These are phyloP conservation scores for Thymelicus lineola DNA, from an alignment of 2,888 invertebrate species.

Conservation along the genomic window DNA sequence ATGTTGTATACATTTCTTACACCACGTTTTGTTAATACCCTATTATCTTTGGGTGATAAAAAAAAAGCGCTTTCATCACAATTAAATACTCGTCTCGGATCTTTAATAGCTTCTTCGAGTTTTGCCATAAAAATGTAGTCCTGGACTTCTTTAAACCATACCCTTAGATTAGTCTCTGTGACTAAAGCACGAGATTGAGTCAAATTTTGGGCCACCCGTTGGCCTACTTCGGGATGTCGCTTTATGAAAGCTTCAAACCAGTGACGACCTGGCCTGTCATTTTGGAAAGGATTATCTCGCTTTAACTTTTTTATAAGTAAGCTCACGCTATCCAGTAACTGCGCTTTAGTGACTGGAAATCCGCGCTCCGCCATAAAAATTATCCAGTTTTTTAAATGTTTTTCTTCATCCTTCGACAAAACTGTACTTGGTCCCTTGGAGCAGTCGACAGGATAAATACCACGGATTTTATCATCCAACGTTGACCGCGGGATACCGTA, in stretches of 20 bases:
- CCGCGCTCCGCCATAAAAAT: no score
- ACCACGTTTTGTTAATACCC: constrained; percentile 34
- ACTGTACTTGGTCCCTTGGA: no score
- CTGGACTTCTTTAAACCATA: constrained; percentile 24
- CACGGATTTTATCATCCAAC: no score
- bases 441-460: no score
- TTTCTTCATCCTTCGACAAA: no score
- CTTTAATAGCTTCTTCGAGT: constrained; percentile 20
- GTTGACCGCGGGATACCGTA: no score
- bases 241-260: constrained; percentile 38
- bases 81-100: constrained; percentile 35
- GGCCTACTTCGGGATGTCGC: constrained; percentile 36
- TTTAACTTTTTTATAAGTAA: no score
- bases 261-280: constrained; percentile 25
- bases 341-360: no score
- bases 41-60: constrained; percentile 34
- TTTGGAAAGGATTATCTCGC: no score
- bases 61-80: constrained; percentile 40
- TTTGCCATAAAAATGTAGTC: constrained; percentile 22
- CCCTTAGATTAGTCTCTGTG: no score
- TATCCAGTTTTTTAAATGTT: no score
- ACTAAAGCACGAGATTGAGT: constrained; percentile 23
- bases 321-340: no score
- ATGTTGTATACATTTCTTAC: constrained; percentile 36
- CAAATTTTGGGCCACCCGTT: constrained; percentile 37